These are phyloP conservation scores for Tenebrio molitor DNA, from an alignment of 1,140 invertebrate genomes.

Conservation along the genomic window DNA sequence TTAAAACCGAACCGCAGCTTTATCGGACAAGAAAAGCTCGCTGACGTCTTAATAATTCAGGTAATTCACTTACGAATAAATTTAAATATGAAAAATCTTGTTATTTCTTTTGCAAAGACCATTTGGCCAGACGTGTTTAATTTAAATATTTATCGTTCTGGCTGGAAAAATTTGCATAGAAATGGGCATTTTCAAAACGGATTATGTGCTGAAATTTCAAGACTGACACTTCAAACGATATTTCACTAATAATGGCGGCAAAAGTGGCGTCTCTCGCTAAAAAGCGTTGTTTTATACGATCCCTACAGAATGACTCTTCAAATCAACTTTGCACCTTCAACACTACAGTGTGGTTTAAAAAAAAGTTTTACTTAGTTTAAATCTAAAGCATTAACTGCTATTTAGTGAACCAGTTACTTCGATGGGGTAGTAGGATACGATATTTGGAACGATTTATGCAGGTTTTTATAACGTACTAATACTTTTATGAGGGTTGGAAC, in stretches of 20 bases:
- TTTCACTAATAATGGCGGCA: slow-evolving; percentile 9
- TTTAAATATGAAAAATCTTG: slow-evolving; percentile 22
- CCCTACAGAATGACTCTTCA: too few species aligned
- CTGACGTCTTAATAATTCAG: not conserved
- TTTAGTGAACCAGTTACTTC: too few species aligned
- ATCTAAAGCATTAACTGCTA: too few species aligned
- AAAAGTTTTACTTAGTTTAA: too few species aligned
- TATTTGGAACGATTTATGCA: too few species aligned
- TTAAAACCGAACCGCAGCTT: not conserved
- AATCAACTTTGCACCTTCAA: too few species aligned
- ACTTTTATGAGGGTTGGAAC: too few species aligned
- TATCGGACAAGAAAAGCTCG: not conserved
- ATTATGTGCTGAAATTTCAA: slow-evolving; percentile 29
- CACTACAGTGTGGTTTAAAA: too few species aligned
- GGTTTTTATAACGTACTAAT: too few species aligned
- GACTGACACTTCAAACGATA: slow-evolving; percentile 20
- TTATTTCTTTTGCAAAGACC: slow-evolving; percentile 30
- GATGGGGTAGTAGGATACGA: too few species aligned
- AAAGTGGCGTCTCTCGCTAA: not conserved
- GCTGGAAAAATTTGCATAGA: slow-evolving; percentile 32
- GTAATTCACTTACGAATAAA: slow-evolving; percentile 11
- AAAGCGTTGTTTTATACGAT: too few species aligned
- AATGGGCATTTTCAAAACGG: slow-evolving; percentile 27
- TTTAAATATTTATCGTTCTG: slow-evolving; percentile 37
- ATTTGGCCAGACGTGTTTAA: slow-evolving; percentile 26